A percentile compares a stretch with the other conserved stretches of the same genome.
phyloP scores from a whole-genome alignment of 2,113 vertebrate species.

The Psittacus erithacus region DNA sequence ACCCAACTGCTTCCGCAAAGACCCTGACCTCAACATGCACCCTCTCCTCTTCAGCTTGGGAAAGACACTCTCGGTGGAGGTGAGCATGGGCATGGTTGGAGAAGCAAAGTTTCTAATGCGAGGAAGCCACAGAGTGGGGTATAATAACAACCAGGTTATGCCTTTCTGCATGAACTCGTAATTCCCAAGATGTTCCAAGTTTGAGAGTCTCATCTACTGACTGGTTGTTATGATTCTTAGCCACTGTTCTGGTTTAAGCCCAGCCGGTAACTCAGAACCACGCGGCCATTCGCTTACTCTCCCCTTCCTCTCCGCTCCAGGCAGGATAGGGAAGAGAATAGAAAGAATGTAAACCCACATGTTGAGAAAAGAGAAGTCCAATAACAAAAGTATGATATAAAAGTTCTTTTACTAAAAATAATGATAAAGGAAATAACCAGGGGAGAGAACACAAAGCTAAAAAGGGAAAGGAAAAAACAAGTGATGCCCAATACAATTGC shows the following conservation, averaged over 20 bases:
- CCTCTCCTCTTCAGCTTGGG: constrained; percentile 83
- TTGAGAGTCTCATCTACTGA: neutral
- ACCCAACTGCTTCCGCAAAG: constrained; percentile 84
- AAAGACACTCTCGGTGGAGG: constrained; percentile 78
- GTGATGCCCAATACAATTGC: neutral
- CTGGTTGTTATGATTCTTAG: neutral
- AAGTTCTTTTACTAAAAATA: neutral
- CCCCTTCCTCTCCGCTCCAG: neutral
- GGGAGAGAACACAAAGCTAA: neutral
- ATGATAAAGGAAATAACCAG: neutral
- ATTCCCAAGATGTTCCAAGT: neutral
- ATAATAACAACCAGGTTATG: too few species aligned
- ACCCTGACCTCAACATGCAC: constrained; percentile 85
- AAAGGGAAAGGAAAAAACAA: neutral
- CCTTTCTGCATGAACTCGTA: neutral
- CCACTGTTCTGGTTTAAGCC: neutral
- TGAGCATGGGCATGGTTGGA: neutral
- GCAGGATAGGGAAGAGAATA: neutral
- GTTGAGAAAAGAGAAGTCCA: neutral
- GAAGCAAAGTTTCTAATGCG: neutral
- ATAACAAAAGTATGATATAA: neutral
- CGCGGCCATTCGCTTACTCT: neutral
- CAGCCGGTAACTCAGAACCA: neutral
- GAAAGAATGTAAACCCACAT: neutral
- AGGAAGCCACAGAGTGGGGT: neutral